Percentiles rank a stretch among this genome's conserved stretches.
phyloP scores from a whole-genome alignment of 2,113 vertebrate genomes.

The Takifugu flavidus region DNA sequence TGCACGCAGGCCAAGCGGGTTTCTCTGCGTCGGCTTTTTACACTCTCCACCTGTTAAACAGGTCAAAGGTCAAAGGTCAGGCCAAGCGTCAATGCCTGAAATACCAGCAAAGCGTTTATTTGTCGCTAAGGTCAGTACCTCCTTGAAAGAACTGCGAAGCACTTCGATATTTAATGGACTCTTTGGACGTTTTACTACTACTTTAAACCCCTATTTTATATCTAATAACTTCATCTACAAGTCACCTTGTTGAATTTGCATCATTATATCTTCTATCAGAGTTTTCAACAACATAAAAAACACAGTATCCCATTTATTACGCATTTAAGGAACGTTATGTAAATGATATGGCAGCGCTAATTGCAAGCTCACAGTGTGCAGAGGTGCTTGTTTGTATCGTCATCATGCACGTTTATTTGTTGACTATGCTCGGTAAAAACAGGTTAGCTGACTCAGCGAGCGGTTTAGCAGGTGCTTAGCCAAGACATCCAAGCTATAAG shows the following conservation, averaged over 20 bases:
- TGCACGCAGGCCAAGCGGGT: slow-evolving; percentile 45
- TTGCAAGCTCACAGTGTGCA: slow-evolving; percentile 4
- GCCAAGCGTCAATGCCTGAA: slow-evolving; percentile 21
- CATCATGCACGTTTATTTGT: slow-evolving; percentile 23
- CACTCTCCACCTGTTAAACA: slow-evolving; percentile 64
- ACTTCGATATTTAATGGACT: no score
- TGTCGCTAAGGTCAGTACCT: neutral
- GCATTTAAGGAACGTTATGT: neutral
- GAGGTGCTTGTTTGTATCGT: slow-evolving; percentile 30
- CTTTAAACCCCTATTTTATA: neutral
- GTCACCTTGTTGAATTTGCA: no score
- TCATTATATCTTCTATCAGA: no score
- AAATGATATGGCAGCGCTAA: slow-evolving; percentile 1
- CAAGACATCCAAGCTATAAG: no score
- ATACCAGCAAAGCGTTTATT: neutral
- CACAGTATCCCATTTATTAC: no score
- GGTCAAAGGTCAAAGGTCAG: slow-evolving; percentile 37
- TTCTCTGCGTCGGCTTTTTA: slow-evolving; percentile 49
- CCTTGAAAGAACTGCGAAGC: neutral
- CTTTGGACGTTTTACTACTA: neutral
- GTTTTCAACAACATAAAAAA: no score
- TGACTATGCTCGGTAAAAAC: slow-evolving; percentile 39
- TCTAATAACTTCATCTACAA: no score
- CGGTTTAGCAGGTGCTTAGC: no score
- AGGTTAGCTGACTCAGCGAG: neutral